Evolutionary conservation across 1,140 invertebrate genomes (phyloP), one percentile per base, ranked within the genome.

Genomic region (Berghia stephanieae): DNA sequence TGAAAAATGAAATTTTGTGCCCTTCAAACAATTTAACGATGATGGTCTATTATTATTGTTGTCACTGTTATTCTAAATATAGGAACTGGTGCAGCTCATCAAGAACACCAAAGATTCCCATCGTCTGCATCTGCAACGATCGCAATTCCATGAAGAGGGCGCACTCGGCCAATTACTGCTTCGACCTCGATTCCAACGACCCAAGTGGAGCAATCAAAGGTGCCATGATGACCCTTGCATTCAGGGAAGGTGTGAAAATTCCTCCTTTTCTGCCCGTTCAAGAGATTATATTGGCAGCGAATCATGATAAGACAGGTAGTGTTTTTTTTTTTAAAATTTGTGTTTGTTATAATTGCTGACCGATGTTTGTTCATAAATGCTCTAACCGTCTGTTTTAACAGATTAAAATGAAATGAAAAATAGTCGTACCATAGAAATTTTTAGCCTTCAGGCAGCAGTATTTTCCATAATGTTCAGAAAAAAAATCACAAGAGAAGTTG

Each of bases 61-160:
- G 27, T 70, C 27, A 13, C 40, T 2, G 21, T 21, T 43, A 38
- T 40, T 70, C 13, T 40, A 38, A 18, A 42, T 38, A 70, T 79
- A 90, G 82, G 98, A 99, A 91, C 88, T 99, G 21, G 98, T 99
- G 79, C 90, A 90, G 27, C 90, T 99, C 6, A 98, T 99, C 60
- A 99, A 99, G 91, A 90, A 91, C 2, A 92, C 95, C 0, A n/a
- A 94, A 94, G 67, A 92, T 99, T 68, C 98, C 98, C 0, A 94
- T 99, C 44, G 95, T 99, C 80, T 99, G 98, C 89, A 98, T 99
- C 91, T 99, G 98, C 89, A 99, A 99, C 86, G 98, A 99, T 90
- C 91, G 98, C 75, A 94, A 94, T 86, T 94, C 96, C 89, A 94
- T 92, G 31, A 99, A 99, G 91, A 98, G 99, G 89, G 92, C 96